A percentile compares a stretch with the other conserved stretches of the same genome.
Conservation (phyloP, 2,797 vertebrate genomes). For the Mustela erminea region DNA sequence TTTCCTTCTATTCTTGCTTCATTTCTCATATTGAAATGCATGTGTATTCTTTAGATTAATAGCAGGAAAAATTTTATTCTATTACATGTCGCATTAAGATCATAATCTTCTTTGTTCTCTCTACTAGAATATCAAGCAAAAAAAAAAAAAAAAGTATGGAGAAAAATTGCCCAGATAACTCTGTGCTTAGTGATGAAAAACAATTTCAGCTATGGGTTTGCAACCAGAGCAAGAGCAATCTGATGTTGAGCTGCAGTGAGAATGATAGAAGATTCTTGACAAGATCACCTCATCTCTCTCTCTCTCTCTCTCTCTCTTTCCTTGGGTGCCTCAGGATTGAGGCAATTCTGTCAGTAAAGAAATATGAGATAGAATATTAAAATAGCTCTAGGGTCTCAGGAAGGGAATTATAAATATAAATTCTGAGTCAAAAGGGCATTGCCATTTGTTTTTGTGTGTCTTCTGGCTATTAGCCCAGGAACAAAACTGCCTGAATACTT, state of each 20-base stretch:
- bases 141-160: not conserved
- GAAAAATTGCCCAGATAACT: conserved; percentile 63
- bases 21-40: conserved; percentile 61
- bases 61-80: conserved; percentile 60
- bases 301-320: not conserved
- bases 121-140: conserved; percentile 23
- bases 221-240: conserved; percentile 46
- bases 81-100: conserved; percentile 68
- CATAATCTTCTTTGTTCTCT: conserved; percentile 38
- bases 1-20: conserved; percentile 48
- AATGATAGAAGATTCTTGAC: conserved; percentile 59
- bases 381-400: not conserved
- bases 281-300: not conserved
- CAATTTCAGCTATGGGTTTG: conserved; percentile 62
- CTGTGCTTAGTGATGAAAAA: conserved; percentile 51
- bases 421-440: conserved; percentile 47
- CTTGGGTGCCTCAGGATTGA: not conserved
- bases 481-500: not conserved
- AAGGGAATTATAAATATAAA: conserved; percentile 62
- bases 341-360: not conserved
- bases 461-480: conserved; percentile 38
- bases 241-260: conserved; percentile 35
- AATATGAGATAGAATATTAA: conserved; percentile 63
- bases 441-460: conserved; percentile 37
- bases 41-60: conserved; percentile 67